Conservation (phyloP, 2,113 vertebrate species). For the Pavo muticus region DNA sequence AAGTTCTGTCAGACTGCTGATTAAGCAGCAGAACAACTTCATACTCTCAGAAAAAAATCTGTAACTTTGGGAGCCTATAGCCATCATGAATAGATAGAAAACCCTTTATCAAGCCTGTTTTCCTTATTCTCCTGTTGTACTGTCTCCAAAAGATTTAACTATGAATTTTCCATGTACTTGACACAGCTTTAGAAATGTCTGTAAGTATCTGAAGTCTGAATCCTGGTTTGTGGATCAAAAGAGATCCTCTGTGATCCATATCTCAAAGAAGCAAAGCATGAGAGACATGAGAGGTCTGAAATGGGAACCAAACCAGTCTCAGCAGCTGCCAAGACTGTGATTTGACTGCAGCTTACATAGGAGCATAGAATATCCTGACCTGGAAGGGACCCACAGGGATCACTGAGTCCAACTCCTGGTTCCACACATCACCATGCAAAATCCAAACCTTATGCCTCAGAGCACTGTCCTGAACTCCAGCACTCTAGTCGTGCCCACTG, state of each 20-base stretch:
- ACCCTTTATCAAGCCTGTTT: background rate
- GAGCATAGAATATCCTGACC: background rate
- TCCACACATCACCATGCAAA: too few species aligned
- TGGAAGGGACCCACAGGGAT: background rate
- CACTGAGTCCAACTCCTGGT: too few species aligned
- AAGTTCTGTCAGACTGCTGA: background rate
- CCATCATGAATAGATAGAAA: background rate
- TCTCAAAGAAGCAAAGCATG: background rate
- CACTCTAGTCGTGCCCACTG: too few species aligned
- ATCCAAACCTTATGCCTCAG: too few species aligned
- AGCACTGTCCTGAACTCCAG: too few species aligned
- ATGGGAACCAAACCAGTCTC: background rate
- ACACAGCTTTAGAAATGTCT: background rate
- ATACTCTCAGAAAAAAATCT: background rate
- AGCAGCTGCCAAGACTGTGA: background rate
- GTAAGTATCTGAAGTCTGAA: background rate
- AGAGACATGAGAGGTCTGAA: background rate
- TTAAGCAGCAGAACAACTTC: background rate
- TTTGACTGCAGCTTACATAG: accelerated
- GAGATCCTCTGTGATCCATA: background rate
- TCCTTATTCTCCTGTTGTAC: background rate
- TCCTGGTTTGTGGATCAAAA: background rate
- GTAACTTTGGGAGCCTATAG: background rate
- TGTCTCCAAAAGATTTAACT: background rate
- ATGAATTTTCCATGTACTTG: background rate